A percentile compares a stretch with the other conserved stretches of the same genome.
These are phyloP conservation scores for Hydrolagus colliei DNA, from an alignment of 2,797 vertebrate species.

Conservation along the genomic window DNA sequence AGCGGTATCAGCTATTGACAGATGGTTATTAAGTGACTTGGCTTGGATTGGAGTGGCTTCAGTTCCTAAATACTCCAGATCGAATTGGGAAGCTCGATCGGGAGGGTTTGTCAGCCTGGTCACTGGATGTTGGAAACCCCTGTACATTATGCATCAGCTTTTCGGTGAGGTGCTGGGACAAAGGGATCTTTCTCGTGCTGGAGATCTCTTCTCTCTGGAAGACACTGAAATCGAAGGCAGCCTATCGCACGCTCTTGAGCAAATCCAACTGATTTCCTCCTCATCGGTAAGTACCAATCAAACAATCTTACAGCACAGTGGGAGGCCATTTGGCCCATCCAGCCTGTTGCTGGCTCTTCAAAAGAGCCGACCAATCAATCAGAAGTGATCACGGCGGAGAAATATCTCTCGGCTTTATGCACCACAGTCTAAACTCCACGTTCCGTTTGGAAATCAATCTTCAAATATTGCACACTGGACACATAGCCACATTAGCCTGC, in stretches of 20 bases:
- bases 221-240: constrained; percentile 81
- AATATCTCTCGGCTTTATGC: too few species aligned
- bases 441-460: too few species aligned
- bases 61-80: neutral
- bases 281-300: constrained; percentile 64
- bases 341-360: too few species aligned
- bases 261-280: constrained; percentile 86
- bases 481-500: too few species aligned
- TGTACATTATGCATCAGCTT: constrained; percentile 76
- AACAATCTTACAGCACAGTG: too few species aligned
- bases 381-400: too few species aligned
- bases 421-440: too few species aligned
- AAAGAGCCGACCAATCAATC: too few species aligned
- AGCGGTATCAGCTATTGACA: neutral
- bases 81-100: neutral
- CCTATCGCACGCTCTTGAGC: constrained; percentile 83
- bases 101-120: neutral
- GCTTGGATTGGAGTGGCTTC: neutral
- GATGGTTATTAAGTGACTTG: neutral
- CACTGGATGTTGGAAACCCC: neutral
- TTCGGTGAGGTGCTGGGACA: constrained; percentile 81
- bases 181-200: constrained; percentile 84
- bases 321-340: too few species aligned
- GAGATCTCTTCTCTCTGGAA: constrained; percentile 88
- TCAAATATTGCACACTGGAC: too few species aligned